phyloP scores from a whole-genome alignment of 1,140 invertebrate genomes.

The Bombus huntii region DNA sequence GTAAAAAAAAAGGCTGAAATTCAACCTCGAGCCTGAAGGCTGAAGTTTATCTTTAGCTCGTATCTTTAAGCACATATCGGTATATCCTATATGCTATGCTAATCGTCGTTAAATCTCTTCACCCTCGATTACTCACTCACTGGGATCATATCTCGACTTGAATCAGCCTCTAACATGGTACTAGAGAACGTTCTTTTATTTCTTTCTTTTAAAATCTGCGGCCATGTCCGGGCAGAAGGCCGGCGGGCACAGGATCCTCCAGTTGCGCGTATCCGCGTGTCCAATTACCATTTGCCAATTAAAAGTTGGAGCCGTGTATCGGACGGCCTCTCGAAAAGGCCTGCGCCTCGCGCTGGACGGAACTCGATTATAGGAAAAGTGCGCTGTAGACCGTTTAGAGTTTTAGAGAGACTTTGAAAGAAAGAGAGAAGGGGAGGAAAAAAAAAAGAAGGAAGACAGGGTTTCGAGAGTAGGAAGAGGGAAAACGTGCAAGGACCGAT shows the following conservation, averaged over 20 bases:
- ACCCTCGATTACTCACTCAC: too few species aligned
- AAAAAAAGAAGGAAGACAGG: background rate
- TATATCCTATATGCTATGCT: too few species aligned
- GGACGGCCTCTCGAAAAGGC: constrained; percentile 48
- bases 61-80: too few species aligned
- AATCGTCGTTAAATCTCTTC: too few species aligned
- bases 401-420: constrained; percentile 26
- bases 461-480: constrained; percentile 22
- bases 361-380: constrained; percentile 60
- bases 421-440: background rate
- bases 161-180: too few species aligned
- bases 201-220: constrained; percentile 3
- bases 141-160: too few species aligned
- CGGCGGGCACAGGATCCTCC: constrained; percentile 9
- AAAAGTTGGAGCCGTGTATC: constrained; percentile 63
- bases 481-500: constrained; percentile 28
- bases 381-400: constrained; percentile 39
- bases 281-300: constrained; percentile 71
- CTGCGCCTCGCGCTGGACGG: constrained; percentile 16
- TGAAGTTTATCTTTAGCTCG: too few species aligned
- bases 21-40: too few species aligned
- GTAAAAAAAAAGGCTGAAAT: too few species aligned
- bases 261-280: constrained; percentile 54
- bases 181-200: constrained; percentile 8
- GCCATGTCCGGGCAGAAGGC: background rate